Conservation (phyloP, 2,797 vertebrate genomes). For the Momotus momota region DNA sequence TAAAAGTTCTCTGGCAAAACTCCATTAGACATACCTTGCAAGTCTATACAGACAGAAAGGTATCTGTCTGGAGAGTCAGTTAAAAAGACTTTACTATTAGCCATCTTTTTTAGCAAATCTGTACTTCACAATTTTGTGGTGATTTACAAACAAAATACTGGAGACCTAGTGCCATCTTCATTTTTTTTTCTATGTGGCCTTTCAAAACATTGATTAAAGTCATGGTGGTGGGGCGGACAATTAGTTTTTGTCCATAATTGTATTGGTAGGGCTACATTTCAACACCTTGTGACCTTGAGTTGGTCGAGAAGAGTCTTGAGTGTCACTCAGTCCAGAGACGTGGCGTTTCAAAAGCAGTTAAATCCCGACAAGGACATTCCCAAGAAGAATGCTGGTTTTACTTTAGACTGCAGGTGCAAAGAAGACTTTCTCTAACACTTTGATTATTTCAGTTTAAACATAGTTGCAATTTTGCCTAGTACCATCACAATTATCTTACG, state of each 20-base stretch:
- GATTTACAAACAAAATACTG: neutral
- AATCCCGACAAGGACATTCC: neutral
- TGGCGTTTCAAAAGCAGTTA: neutral
- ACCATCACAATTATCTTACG: neutral
- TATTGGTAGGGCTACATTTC: neutral
- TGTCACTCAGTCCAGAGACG: neutral
- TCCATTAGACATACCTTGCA: neutral
- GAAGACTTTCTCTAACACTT: neutral
- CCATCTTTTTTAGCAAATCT: neutral
- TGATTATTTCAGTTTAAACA: neutral
- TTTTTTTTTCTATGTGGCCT: neutral
- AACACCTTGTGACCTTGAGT: neutral
- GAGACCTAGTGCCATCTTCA: rapidly evolving
- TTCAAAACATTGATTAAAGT: neutral
- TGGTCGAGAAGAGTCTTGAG: neutral
- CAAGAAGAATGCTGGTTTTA: neutral
- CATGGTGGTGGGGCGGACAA: neutral
- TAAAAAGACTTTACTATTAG: neutral
- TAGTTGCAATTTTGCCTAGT: neutral
- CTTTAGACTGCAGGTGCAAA: neutral
- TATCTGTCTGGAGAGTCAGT: neutral
- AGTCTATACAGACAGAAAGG: neutral
- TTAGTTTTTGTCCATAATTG: neutral
- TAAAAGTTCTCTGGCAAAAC: neutral
- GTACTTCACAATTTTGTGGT: neutral